Evolutionary conservation across 1,140 invertebrate species (phyloP).

Genomic region (Aethina tumida): DNA sequence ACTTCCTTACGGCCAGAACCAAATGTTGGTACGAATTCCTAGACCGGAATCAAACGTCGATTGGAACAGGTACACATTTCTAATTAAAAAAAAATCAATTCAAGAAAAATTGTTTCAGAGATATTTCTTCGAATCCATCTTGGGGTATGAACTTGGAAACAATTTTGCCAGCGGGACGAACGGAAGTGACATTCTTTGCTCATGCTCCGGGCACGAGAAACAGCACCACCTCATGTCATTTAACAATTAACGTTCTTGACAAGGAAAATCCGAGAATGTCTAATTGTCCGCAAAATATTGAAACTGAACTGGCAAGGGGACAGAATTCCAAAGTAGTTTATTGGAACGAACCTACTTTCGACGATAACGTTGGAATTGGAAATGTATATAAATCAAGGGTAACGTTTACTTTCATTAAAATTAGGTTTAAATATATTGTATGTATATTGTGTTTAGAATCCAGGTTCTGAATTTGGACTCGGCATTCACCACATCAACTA

Average conservation of each 20-base stretch:
- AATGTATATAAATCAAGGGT: slow-evolving; percentile 54
- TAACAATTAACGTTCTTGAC: slow-evolving; percentile 52
- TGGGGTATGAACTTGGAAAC: slow-evolving; percentile 56
- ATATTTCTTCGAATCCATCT: slow-evolving; percentile 48
- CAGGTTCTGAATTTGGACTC: slow-evolving; percentile 45
- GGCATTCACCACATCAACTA: slow-evolving; percentile 53
- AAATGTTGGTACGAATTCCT: slow-evolving; percentile 47
- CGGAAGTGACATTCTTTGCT: slow-evolving; percentile 50
- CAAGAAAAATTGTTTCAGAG: slow-evolving; percentile 33
- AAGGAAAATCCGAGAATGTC: slow-evolving; percentile 45
- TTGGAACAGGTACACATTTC: slow-evolving; percentile 39
- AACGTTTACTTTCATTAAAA: slow-evolving; percentile 23
- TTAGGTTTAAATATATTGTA: neutral
- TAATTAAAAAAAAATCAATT: slow-evolving; percentile 8
- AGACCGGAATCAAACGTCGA: slow-evolving; percentile 58
- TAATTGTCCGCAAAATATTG: slow-evolving; percentile 54
- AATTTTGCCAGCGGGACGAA: slow-evolving; percentile 47
- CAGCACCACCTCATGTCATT: slow-evolving; percentile 46
- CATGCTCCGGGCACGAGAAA: slow-evolving; percentile 44
- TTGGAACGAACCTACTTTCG: slow-evolving; percentile 60
- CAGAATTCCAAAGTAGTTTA: slow-evolving; percentile 45
- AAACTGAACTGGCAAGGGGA: slow-evolving; percentile 44
- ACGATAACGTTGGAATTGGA: slow-evolving; percentile 49
- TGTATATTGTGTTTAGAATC: slow-evolving; percentile 37
- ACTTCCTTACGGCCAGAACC: slow-evolving; percentile 42